Percentiles rank a stretch among this genome's conserved stretches.
Evolutionary conservation across 2,113 vertebrate genomes (phyloP).

Genomic region (Montifringilla adamsi): DNA sequence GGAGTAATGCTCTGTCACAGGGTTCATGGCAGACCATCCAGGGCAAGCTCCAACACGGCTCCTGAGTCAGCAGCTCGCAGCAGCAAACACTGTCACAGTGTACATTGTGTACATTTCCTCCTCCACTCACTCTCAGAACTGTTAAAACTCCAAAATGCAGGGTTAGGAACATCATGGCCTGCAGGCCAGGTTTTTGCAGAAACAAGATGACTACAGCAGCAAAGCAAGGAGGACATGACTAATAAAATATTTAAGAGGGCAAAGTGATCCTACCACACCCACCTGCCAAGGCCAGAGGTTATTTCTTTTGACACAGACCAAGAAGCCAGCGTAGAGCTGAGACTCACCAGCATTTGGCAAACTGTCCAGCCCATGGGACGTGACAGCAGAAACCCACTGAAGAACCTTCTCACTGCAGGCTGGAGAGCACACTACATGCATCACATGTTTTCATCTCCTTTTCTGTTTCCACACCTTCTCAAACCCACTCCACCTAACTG

Average conservation of each 20-base stretch:
- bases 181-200: background rate
- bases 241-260: background rate
- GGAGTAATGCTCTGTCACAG: background rate
- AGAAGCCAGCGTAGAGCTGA: background rate
- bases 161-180: background rate
- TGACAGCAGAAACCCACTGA: background rate
- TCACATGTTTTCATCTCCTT: background rate
- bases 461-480: background rate
- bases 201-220: background rate
- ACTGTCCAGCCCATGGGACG: background rate
- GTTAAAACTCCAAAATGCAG: background rate
- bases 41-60: background rate
- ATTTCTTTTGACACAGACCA: background rate
- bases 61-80: background rate
- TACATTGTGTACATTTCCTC: background rate
- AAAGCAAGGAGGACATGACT: background rate
- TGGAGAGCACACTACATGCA: background rate
- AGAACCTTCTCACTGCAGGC: background rate
- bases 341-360: background rate
- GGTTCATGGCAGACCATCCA: background rate
- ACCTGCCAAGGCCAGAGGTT: background rate
- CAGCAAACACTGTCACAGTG: rapidly evolving
- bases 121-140: background rate
- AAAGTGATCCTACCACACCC: background rate
- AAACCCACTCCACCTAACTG: background rate